These are phyloP conservation scores for Hirudinaria manillensis DNA, from an alignment of 2,888 invertebrate species.

Conservation along the genomic window DNA sequence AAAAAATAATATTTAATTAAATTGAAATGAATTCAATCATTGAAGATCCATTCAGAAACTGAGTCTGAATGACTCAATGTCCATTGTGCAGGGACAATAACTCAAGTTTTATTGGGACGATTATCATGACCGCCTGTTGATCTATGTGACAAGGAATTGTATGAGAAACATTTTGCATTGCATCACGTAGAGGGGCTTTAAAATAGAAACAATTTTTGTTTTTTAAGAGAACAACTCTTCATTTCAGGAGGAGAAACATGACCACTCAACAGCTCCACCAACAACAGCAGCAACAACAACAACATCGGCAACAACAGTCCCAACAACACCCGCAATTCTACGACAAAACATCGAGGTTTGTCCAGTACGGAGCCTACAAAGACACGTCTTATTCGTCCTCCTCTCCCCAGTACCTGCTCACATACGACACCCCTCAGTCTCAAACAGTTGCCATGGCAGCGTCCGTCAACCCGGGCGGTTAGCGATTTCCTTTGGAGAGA, in stretches of 20 bases:
- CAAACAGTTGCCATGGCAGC: too few relatives aligned
- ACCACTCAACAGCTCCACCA: background rate
- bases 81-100: too few relatives aligned
- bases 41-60: too few relatives aligned
- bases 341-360: background rate
- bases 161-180: too few relatives aligned
- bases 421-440: conserved; percentile 5
- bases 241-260: background rate
- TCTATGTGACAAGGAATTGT: too few relatives aligned
- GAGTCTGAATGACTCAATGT: too few relatives aligned
- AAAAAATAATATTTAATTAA: too few relatives aligned
- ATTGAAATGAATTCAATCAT: too few relatives aligned
- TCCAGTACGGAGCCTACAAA: conserved; percentile 7
- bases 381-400: background rate
- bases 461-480: background rate
- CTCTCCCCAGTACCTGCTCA: background rate
- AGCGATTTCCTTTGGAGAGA: background rate
- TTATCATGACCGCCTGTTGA: too few relatives aligned
- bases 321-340: conserved; percentile 9
- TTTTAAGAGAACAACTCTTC: background rate
- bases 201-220: background rate
- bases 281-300: conserved; percentile 6
- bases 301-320: background rate
- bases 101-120: too few relatives aligned
- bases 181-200: too few relatives aligned